phyloP scores from a whole-genome alignment of 2,888 invertebrate species.

The Eulithis prunata region DNA sequence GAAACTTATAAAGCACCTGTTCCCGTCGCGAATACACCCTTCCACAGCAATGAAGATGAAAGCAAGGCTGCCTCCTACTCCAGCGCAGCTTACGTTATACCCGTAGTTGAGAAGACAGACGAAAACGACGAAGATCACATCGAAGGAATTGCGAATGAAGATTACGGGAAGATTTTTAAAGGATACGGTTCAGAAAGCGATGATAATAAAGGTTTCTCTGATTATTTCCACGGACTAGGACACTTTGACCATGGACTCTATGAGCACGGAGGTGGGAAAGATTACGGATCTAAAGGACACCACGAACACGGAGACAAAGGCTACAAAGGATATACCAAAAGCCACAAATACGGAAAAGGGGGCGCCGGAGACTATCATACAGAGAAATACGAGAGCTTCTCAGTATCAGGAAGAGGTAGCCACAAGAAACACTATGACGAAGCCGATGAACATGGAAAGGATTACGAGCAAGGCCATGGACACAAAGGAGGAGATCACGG shows the following conservation, averaged over 20 bases:
- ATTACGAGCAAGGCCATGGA: constrained; percentile 78
- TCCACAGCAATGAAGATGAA: constrained; percentile 59
- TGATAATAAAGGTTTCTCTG: constrained; percentile 65
- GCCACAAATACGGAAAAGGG: constrained; percentile 81
- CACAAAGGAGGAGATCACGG: constrained; percentile 82
- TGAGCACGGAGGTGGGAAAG: constrained; percentile 69
- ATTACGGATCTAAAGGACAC: constrained; percentile 70
- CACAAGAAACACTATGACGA: constrained; percentile 81
- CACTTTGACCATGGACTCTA: constrained; percentile 60
- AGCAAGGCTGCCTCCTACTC: constrained; percentile 60
- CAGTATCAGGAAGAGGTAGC: constrained; percentile 78
- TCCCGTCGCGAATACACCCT: constrained; percentile 58
- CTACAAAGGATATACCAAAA: constrained; percentile 77
- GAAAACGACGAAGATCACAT: constrained; percentile 55
- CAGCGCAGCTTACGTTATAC: constrained; percentile 61
- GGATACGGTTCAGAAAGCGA: constrained; percentile 63
- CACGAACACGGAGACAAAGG: constrained; percentile 80
- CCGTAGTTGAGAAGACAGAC: constrained; percentile 67
- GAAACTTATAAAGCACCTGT: constrained; percentile 65
- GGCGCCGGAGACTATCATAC: constrained; percentile 82
- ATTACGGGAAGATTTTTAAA: constrained; percentile 64
- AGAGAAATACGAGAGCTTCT: constrained; percentile 80
- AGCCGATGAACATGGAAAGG: constrained; percentile 77
- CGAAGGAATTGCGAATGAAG: constrained; percentile 66
- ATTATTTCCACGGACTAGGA: constrained; percentile 65